Base-by-base conservation (phyloP, 2,797 vertebrate species). In the Xiphophorus birchmanni region DNA sequence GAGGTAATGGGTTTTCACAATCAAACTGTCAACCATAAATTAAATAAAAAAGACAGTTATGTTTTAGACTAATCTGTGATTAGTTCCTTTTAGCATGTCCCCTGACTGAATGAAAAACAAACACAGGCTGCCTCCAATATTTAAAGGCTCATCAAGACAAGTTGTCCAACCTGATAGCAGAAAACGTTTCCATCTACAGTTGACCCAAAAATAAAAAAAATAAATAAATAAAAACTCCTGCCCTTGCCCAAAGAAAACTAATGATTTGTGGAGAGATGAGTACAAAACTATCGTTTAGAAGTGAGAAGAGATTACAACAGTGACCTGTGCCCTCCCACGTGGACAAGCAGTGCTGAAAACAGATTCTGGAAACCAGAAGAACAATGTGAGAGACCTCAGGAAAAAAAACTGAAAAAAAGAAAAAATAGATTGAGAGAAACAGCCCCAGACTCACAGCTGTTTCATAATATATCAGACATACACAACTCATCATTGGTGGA, bases 1-100 rank as follows among this genome's bases (percentile, higher is more conserved):
- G 94, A 96, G 95, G 94, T 95, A 95, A 94, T 94, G 89, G 77
- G 94, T 95, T 94, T 92, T 94, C 91, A 95, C 93, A 95, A 95
- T 95, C 94, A 95, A 95, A 94, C 93, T 87, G 92, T 94, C 95
- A 94, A 93, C 88, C 91, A 93, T 89, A 90, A 93, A 93, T 89
- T 87, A 87, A 72, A 82, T 71, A 69, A 50, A 32, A 80, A 54
- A 5, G 65, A 90, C 84, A 79, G 71, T 73, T 80, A 86, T 82
- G 84, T 88, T 84, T 88, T 88, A 81, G 84, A 91, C 87, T 91
- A 91, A 88, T 89, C 89, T 83, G 88, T 85, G 88, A 90, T 75
- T 54, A 87, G 88, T 91, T 90, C 90, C 88, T 76, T 84, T 86
- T 77, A 89, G 74, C 47, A 82, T 56, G 74, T 72, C 79, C 58